phyloP scores from a whole-genome alignment of 2,797 vertebrate genomes.

The Lepilemur septentrionalis region DNA sequence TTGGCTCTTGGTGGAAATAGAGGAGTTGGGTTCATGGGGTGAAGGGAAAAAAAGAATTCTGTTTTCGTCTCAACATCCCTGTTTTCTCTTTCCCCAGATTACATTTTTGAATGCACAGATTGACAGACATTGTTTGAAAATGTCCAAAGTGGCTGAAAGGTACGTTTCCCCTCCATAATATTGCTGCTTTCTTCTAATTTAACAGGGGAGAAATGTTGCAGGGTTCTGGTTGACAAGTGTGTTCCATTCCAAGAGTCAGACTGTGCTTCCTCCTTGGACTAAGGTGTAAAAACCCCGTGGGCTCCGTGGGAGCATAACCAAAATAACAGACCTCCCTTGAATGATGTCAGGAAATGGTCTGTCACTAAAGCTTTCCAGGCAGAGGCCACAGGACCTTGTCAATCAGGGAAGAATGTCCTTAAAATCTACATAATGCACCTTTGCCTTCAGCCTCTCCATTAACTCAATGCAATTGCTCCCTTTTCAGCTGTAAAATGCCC shows the following conservation, averaged over 20 bases:
- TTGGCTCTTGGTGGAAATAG: neutral
- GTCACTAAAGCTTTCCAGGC: neutral
- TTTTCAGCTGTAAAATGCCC: conserved; percentile 64
- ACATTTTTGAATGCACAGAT: conserved; percentile 95
- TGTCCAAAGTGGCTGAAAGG: conserved; percentile 99
- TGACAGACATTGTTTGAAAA: conserved; percentile 98
- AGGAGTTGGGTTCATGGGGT: neutral
- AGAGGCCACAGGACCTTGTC: neutral
- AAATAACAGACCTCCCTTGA: neutral
- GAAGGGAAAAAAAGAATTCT: neutral
- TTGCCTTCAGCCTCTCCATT: conserved; percentile 24
- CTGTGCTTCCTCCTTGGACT: neutral
- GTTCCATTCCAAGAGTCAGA: neutral
- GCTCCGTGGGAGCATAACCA: neutral
- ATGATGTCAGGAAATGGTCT: neutral
- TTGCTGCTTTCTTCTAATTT: neutral
- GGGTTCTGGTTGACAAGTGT: neutral
- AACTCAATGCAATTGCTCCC: conserved; percentile 62
- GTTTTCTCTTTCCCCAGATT: conserved; percentile 88
- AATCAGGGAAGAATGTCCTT: conserved; percentile 38
- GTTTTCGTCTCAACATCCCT: conserved; percentile 65
- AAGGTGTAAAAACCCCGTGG: neutral
- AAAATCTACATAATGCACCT: conserved; percentile 39
- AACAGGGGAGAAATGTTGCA: neutral
- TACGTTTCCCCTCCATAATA: conserved; percentile 78